phyloP scores from a whole-genome alignment of 1,140 invertebrate species.

The Vanessa tameamea region DNA sequence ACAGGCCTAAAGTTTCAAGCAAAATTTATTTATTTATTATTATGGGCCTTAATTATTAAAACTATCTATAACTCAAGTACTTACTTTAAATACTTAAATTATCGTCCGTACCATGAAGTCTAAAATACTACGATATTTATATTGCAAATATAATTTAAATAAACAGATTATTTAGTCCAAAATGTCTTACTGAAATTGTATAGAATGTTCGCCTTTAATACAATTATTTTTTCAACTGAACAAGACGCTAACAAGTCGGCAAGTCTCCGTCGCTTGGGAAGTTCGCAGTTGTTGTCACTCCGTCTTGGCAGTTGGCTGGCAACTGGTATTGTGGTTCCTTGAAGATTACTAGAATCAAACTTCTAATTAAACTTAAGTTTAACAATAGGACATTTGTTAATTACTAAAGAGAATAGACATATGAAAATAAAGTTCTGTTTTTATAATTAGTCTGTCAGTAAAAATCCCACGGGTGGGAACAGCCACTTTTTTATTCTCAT shows the following conservation, averaged over 20 bases:
- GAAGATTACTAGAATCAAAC: neutral
- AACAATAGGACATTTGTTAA: neutral
- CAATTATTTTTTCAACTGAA: slow-evolving; percentile 17
- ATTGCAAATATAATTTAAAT: too few species aligned
- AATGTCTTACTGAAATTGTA: neutral
- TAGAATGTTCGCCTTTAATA: neutral
- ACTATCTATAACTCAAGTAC: too few species aligned
- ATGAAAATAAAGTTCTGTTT: neutral
- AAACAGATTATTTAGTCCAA: neutral
- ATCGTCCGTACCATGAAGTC: too few species aligned
- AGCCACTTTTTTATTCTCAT: too few species aligned
- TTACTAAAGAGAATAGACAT: neutral
- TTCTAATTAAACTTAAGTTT: slow-evolving; percentile 1
- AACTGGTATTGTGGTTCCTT: neutral
- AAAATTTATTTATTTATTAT: too few species aligned
- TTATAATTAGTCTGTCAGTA: too few species aligned
- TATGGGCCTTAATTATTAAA: too few species aligned
- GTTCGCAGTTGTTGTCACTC: slow-evolving; percentile 2
- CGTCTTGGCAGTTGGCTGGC: neutral
- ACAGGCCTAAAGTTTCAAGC: too few species aligned
- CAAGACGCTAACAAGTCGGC: slow-evolving; percentile 46
- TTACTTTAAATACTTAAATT: too few species aligned
- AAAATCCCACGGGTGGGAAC: too few species aligned
- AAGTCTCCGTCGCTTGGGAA: slow-evolving; percentile 24
- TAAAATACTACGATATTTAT: too few species aligned